Percentiles rank a stretch among this genome's conserved stretches.
These are phyloP conservation scores for Lota lota DNA, from an alignment of 2,113 vertebrate species.

Conservation along the genomic window DNA sequence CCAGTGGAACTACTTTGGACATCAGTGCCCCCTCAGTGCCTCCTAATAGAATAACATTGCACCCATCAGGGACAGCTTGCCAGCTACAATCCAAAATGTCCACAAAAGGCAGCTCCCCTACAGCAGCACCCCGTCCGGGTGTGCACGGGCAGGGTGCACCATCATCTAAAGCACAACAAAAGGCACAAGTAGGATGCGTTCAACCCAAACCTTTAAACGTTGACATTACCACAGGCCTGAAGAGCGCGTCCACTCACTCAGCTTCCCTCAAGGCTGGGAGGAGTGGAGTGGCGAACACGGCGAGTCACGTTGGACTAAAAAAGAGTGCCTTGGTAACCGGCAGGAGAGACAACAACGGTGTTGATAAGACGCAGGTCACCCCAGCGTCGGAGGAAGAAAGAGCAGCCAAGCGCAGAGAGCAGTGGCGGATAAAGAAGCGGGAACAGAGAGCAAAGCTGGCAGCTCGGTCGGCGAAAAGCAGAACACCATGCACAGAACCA, in stretches of 20 bases:
- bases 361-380: background rate
- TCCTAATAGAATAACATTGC: slow-evolving; percentile 40
- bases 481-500: slow-evolving; percentile 21
- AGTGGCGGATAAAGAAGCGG: slow-evolving; percentile 76
- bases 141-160: slow-evolving; percentile 41
- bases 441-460: slow-evolving; percentile 74
- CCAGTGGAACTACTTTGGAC: slow-evolving; percentile 36
- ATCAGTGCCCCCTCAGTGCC: slow-evolving; percentile 53
- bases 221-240: slow-evolving; percentile 16
- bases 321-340: slow-evolving; percentile 45
- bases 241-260: background rate
- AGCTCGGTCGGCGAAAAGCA: slow-evolving; percentile 42
- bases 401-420: slow-evolving; percentile 69
- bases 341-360: slow-evolving; percentile 27
- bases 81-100: slow-evolving; percentile 17
- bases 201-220: slow-evolving; percentile 31
- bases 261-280: slow-evolving; percentile 13
- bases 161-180: slow-evolving; percentile 28
- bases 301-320: slow-evolving; percentile 33
- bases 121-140: slow-evolving; percentile 38
- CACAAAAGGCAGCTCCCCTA: slow-evolving; percentile 45
- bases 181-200: slow-evolving; percentile 27
- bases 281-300: slow-evolving; percentile 14
- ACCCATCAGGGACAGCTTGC: slow-evolving; percentile 10
- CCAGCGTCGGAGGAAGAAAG: slow-evolving; percentile 65